Evolutionary conservation across 2,797 vertebrate species (phyloP).

Genomic region (Hemitrygon akajei): DNA sequence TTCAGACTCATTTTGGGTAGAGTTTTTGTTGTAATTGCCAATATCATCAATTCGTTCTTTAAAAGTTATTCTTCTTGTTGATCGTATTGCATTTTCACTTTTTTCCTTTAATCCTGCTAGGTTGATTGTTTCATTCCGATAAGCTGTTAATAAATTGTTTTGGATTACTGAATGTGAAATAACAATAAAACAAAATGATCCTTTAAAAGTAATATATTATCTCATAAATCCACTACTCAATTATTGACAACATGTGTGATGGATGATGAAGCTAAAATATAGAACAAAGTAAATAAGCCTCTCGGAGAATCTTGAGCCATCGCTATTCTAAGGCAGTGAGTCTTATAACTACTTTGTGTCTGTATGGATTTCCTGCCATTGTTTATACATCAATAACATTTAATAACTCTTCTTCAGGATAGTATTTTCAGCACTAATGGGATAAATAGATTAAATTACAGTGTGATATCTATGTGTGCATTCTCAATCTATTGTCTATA

Average conservation of each 20-base stretch:
- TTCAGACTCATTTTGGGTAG: no score
- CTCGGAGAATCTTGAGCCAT: background rate
- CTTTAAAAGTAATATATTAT: background rate
- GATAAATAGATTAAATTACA: background rate
- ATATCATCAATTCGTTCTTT: no score
- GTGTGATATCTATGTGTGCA: background rate
- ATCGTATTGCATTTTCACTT: no score
- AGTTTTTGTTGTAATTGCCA: no score
- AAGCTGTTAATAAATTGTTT: background rate
- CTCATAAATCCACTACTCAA: background rate
- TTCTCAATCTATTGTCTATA: background rate
- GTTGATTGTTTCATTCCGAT: background rate
- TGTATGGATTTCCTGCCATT: background rate
- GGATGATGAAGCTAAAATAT: background rate
- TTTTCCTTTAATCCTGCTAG: no score
- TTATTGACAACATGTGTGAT: background rate
- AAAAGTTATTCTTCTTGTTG: no score
- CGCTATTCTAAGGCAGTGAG: background rate
- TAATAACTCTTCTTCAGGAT: background rate
- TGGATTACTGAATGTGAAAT: background rate
- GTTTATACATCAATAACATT: slow-evolving; percentile 4
- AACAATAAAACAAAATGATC: background rate
- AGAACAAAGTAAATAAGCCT: background rate
- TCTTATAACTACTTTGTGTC: background rate
- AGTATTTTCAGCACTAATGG: background rate